Percentiles rank a stretch among this genome's conserved stretches.
These are phyloP conservation scores for Microtus montanus DNA, from an alignment of 2,113 vertebrate species.

Conservation along the genomic window DNA sequence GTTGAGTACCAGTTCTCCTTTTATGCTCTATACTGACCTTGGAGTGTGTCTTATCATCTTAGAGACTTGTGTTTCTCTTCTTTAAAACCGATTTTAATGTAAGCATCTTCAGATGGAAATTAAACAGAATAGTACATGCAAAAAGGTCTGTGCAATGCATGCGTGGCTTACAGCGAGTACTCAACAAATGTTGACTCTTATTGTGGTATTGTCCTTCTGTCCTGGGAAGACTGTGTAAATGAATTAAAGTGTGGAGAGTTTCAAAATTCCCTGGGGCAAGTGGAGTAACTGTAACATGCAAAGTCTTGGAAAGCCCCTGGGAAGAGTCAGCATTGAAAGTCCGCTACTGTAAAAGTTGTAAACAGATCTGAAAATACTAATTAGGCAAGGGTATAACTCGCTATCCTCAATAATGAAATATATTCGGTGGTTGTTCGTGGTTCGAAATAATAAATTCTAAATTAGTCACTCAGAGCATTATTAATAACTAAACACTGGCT, in stretches of 20 bases:
- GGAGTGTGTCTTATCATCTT: neutral
- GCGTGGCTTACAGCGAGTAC: neutral
- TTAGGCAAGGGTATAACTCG: slow-evolving; percentile 84
- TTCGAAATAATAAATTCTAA: slow-evolving; percentile 85
- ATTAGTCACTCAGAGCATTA: slow-evolving; percentile 84
- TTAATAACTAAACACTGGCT: slow-evolving; percentile 83
- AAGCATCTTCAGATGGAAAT: slow-evolving; percentile 31
- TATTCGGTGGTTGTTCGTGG: slow-evolving; percentile 71
- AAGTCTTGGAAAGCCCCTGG: slow-evolving; percentile 46
- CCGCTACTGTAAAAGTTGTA: slow-evolving; percentile 68
- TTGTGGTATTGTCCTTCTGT: neutral
- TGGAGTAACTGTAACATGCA: slow-evolving; percentile 46
- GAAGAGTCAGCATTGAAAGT: slow-evolving; percentile 48
- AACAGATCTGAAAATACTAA: slow-evolving; percentile 82
- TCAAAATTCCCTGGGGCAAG: slow-evolving; percentile 31
- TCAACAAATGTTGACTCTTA: slow-evolving; percentile 53
- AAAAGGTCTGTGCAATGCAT: slow-evolving; percentile 27
- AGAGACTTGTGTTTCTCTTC: neutral
- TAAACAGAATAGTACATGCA: neutral
- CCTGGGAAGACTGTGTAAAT: slow-evolving; percentile 54
- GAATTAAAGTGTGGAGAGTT: slow-evolving; percentile 48
- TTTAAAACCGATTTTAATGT: slow-evolving; percentile 5
- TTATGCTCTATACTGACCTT: neutral
- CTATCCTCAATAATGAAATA: slow-evolving; percentile 83
- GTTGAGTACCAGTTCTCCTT: slow-evolving; percentile 4